Conservation (phyloP, 2,797 vertebrate genomes). For the Loris lydekkerianus region DNA sequence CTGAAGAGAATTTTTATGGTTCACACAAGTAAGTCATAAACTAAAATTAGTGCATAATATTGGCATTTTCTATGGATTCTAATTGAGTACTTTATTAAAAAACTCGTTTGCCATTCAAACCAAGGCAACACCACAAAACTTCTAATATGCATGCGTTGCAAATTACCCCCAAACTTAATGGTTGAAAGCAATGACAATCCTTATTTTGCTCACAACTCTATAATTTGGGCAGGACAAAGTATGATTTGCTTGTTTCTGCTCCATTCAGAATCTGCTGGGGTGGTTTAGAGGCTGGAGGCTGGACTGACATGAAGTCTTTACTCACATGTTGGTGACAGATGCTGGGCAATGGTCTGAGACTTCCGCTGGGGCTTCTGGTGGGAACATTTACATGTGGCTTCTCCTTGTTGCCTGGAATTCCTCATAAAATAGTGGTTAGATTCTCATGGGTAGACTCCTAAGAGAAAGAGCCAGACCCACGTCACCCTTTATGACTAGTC, state of each 20-base stretch:
- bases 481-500: neutral
- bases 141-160: neutral
- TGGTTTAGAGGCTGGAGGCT: neutral
- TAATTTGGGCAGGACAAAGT: neutral
- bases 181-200: neutral
- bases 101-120: neutral
- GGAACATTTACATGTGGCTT: neutral
- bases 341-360: neutral
- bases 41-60: neutral
- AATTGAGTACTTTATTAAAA: neutral
- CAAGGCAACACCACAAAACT: neutral
- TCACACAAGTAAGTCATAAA: neutral
- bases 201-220: neutral
- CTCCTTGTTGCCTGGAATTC: neutral
- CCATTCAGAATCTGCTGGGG: neutral
- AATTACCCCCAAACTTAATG: neutral
- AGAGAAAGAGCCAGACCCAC: neutral
- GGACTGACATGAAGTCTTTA: neutral
- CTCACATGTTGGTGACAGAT: neutral
- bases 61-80: neutral
- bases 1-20: conserved; percentile 11
- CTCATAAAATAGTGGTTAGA: neutral
- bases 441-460: neutral
- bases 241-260: neutral
- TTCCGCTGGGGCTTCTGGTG: neutral